Evolutionary conservation across 2,888 invertebrate genomes (phyloP).

Genomic region (Papilio elwesi): DNA sequence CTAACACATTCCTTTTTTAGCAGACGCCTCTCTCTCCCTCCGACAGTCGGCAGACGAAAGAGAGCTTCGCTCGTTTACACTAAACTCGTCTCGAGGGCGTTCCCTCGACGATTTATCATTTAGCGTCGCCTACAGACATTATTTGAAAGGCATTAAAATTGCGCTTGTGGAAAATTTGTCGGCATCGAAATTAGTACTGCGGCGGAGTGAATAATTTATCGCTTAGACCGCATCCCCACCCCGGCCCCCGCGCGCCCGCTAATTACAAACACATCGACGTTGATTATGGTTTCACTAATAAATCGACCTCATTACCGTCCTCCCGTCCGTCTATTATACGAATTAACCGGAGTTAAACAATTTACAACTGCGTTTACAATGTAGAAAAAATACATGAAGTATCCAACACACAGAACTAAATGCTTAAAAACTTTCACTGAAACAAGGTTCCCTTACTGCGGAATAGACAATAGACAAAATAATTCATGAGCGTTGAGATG

Average conservation of each 20-base stretch:
- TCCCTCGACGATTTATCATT: conserved; percentile 82
- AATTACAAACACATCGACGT: conserved; percentile 76
- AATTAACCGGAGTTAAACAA: conserved; percentile 7
- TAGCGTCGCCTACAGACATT: conserved; percentile 83
- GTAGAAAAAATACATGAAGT: too few relatives aligned
- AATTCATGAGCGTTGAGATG: too few relatives aligned
- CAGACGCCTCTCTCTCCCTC: conserved; percentile 75
- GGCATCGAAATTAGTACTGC: conserved; percentile 83
- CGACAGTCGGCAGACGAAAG: conserved; percentile 57
- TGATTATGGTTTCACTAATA: conserved; percentile 58
- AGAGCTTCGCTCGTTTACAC: conserved; percentile 72
- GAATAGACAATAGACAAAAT: too few relatives aligned
- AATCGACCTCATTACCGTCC: conserved; percentile 23
- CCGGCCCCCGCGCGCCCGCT: conserved; percentile 68
- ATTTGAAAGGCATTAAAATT: conserved; percentile 84
- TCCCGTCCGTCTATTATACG: neutral
- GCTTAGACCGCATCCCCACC: conserved; percentile 70
- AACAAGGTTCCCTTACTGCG: too few relatives aligned
- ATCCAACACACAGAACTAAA: too few relatives aligned
- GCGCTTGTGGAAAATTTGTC: conserved; percentile 82
- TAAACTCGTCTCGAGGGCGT: conserved; percentile 77
- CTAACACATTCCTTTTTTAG: conserved; percentile 79
- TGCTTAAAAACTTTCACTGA: too few relatives aligned
- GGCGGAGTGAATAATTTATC: conserved; percentile 81
- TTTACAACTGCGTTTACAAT: neutral